These are phyloP conservation scores for Opisthocomus hoazin DNA, from an alignment of 2,113 vertebrate genomes.

Conservation along the genomic window DNA sequence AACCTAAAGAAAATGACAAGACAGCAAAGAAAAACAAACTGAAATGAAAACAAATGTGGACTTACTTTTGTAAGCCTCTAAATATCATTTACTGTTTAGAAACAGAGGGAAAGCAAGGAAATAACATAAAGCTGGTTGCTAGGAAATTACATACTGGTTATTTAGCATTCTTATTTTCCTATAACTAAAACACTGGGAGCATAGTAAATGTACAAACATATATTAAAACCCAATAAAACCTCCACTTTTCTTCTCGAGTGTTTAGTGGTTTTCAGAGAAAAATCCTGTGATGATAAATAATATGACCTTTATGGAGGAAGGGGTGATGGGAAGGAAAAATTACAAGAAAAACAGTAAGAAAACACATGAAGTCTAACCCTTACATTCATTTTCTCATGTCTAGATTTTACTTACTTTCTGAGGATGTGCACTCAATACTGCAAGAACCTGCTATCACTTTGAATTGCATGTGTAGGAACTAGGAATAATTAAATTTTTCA, in stretches of 20 bases:
- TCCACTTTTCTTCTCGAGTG: background rate
- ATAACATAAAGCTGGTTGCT: background rate
- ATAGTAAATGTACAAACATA: background rate
- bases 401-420: background rate
- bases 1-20: background rate
- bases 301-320: background rate
- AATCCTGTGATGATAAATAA: background rate
- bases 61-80: background rate
- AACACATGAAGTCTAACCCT: background rate
- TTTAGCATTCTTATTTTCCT: background rate
- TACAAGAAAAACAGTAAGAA: background rate
- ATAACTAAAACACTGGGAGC: background rate
- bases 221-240: background rate
- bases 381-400: background rate
- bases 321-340: background rate
- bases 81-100: background rate
- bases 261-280: background rate
- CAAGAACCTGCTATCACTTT: background rate
- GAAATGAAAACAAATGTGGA: background rate
- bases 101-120: background rate
- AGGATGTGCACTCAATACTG: background rate
- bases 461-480: background rate
- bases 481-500: background rate
- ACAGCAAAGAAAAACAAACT: background rate
- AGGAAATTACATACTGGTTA: background rate